Percentiles rank a stretch among this genome's conserved stretches.
Conservation (phyloP, 1,140 invertebrate species). For the Drosophila ambigua region DNA sequence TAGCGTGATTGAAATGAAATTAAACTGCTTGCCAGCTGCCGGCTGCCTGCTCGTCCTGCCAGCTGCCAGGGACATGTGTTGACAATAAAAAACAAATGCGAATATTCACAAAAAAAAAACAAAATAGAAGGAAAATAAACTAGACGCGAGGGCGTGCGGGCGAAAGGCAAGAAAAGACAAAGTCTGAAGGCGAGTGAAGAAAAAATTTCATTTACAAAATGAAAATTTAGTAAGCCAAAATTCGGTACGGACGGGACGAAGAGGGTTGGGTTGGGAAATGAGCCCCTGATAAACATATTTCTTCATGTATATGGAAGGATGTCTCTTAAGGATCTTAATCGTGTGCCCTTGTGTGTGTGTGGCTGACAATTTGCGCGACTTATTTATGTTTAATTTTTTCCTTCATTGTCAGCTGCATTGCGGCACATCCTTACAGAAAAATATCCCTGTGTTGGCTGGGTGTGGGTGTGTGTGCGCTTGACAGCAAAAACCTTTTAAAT, state of each 20-base stretch:
- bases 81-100: conserved; percentile 48
- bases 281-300: conserved; percentile 66
- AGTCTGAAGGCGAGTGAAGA: conserved; percentile 30
- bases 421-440: conserved; percentile 39
- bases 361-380: conserved; percentile 57
- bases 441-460: conserved; percentile 12
- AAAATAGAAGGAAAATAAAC: conserved; percentile 73
- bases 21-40: conserved; percentile 56
- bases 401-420: conserved; percentile 65
- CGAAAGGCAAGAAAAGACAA: conserved; percentile 13
- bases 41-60: conserved; percentile 45
- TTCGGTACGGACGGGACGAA: conserved; percentile 3
- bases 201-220: conserved; percentile 77
- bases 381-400: conserved; percentile 59
- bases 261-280: not conserved
- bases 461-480: conserved; percentile 55
- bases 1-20: conserved; percentile 82
- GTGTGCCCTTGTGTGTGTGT: conserved; percentile 25
- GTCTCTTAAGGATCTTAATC: conserved; percentile 61
- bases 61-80: conserved; percentile 76
- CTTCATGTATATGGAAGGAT: conserved; percentile 23
- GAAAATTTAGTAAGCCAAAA: conserved; percentile 68
- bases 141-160: conserved; percentile 34
- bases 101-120: conserved; percentile 37
- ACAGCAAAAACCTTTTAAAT: conserved; percentile 83